Percentiles rank a stretch among this genome's conserved stretches.
Evolutionary conservation across 2,888 invertebrate genomes (phyloP).

Genomic region (Drosophila ustulata): DNA sequence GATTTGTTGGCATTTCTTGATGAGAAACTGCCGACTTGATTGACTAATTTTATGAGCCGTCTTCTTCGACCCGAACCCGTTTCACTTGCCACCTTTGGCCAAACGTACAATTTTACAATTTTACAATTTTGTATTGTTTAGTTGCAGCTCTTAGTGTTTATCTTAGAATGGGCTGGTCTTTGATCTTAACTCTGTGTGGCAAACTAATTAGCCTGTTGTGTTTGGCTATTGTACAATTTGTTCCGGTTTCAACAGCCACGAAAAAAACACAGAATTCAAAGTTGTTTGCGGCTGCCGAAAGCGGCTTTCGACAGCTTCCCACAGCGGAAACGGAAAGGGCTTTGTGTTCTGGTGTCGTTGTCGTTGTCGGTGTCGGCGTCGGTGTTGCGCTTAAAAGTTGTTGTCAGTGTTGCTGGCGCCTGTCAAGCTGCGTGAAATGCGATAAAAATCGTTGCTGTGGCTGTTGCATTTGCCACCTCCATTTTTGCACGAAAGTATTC

Average conservation of each 20-base stretch:
- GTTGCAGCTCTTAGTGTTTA: constrained; percentile 49
- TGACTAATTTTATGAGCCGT: constrained; percentile 62
- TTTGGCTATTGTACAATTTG: constrained; percentile 46
- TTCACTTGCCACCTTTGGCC: constrained; percentile 32
- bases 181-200: constrained; percentile 46
- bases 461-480: constrained; percentile 54
- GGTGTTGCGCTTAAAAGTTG: constrained; percentile 51
- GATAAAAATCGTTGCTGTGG: constrained; percentile 67
- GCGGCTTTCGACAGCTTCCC: constrained; percentile 58
- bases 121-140: constrained; percentile 33
- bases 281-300: constrained; percentile 52
- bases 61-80: not conserved
- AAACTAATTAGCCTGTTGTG: constrained; percentile 43
- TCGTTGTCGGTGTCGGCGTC: constrained; percentile 23
- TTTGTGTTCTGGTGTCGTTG: constrained; percentile 39
- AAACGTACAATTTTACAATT: not conserved
- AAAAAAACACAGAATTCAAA: constrained; percentile 16
- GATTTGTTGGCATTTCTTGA: constrained; percentile 45
- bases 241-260: constrained; percentile 64
- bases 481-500: constrained; percentile 24
- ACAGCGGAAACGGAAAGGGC: constrained; percentile 56
- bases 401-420: constrained; percentile 61
- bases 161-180: constrained; percentile 47
- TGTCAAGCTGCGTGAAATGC: constrained; percentile 60
- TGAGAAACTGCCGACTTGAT: constrained; percentile 54